Evolutionary conservation across 2,113 vertebrate genomes (phyloP), one percentile per base, ranked within the genome.

Genomic region (Psilopsiagon aurifrons): DNA sequence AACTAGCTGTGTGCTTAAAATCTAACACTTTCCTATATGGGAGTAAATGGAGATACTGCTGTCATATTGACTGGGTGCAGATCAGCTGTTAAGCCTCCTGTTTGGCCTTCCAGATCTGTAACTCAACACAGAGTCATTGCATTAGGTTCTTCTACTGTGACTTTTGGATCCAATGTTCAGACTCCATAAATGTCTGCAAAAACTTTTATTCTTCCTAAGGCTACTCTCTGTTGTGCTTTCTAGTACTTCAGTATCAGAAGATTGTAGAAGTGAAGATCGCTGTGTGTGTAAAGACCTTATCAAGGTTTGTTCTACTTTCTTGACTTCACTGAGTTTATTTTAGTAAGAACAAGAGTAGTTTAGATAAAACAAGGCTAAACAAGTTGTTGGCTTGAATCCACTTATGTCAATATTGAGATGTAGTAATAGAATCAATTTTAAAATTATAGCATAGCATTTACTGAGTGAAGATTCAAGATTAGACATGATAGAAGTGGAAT

Each of bases 281-380:
- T 77, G 0, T 0, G 22, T 69, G 7, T 59, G 9, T 78, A 73
- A 83, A 22, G 22, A 51, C n/a, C 2, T 2, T 74, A 1, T 27
- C 39, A 54, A 33, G 13, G 7, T 77, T 90, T 54, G 15, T 60
- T 87, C 29, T 92, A 8, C 17, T 66, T 88, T 64, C n/a, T 47
- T 73, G 15, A 47, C 66, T 76, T 79, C 25, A 8, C 10, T 62
- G 17, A 35, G 22, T 27, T 51, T 93, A 24, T 76, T 90, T 66
- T 31, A 77, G 35, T 16, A 73, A 69, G 23, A 54, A 29, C 24
- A 62, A 84, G 9, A 57, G 8, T 35, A 39, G 25, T 11, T 86
- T 62, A 78, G 52, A 37, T 68, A 71, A 81, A 92, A 55, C 59
- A 57, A 69, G 9, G 19, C 13, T 73, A 13, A 54, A 44, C 64